These are phyloP conservation scores for Tethya wilhelma DNA, from an alignment of 37 sponge, comb jelly and placozoan genomes.

Conservation along the genomic window DNA sequence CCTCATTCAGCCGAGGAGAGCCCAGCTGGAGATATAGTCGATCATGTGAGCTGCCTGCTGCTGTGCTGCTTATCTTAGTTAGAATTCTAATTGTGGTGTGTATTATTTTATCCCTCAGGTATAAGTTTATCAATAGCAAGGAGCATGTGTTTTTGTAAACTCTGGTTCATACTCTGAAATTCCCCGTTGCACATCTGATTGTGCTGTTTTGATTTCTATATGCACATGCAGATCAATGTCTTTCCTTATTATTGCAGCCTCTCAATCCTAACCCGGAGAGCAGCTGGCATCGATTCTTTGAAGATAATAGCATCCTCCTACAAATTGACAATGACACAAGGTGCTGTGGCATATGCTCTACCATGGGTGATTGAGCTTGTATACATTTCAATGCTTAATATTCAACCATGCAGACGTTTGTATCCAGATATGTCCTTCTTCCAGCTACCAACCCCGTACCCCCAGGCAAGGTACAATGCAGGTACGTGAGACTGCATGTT, in stretches of 20 bases:
- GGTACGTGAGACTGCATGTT: no score
- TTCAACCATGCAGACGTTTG: slow-evolving; percentile 57
- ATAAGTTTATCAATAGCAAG: no score
- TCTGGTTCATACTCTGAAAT: no score
- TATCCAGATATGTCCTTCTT: slow-evolving; percentile 96
- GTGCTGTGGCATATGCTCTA: no score
- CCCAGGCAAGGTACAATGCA: slow-evolving; percentile 46
- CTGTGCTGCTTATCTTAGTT: no score
- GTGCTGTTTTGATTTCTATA: not conserved
- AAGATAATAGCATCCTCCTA: slow-evolving; percentile 87
- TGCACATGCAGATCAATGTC: not conserved
- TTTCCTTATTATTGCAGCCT: slow-evolving; percentile 54
- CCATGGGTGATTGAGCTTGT: not conserved
- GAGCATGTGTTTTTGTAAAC: no score
- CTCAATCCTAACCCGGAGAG: slow-evolving; percentile 85
- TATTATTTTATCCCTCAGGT: no score
- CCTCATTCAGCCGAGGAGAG: slow-evolving; percentile 53
- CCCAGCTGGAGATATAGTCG: slow-evolving; percentile 32
- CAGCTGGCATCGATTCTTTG: slow-evolving; percentile 82
- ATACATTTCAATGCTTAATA: no score
- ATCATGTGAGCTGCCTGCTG: slow-evolving; percentile 79
- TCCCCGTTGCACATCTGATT: no score
- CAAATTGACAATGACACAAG: slow-evolving; percentile 93
- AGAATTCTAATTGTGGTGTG: no score
- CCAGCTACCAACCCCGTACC: slow-evolving; percentile 88